Evolutionary conservation across 1,140 invertebrate species (phyloP), one percentile per base, ranked within the genome.

Genomic region (Tribolium castaneum): DNA sequence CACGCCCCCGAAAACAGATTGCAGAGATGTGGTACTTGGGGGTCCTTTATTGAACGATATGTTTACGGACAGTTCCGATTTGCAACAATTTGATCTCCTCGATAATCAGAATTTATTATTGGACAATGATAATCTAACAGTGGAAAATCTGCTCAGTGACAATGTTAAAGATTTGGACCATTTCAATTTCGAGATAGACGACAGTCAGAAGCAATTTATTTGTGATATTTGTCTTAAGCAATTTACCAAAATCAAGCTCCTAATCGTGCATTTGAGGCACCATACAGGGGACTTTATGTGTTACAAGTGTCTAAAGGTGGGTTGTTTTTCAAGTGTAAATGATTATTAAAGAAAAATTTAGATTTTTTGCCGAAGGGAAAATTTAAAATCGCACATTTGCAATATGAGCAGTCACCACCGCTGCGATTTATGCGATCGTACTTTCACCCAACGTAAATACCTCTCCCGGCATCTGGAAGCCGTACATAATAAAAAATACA

Each of bases 171-270:
- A 82, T 34, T 73, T 83, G 14, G 80, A 83, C 50, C 75, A 82
- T 78, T 83, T 85, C 35, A 82, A 83, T 80, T 83, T 85, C 49
- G 81, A 86, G 72, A 77, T 83, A 25, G 75, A 80, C 22, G 81
- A 82, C 16, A 62, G 70, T 80, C 52, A 80, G 14, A 75, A 84
- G 66, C 49, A 84, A 59, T 87, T 86, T 70, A 78, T 83, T 34
- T 91, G 90, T 85, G 89, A 90, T 83, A 89, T 91, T 72, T 91
- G 90, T 81, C 82, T 87, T 14, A 90, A 89, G 78, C 80, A 80
- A 6, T 90, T 90, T 83, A 82, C 82, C 7, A 88, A 85, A 51
- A 82, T 87, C 16, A 86, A 86, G 71, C 87, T 87, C 73, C 80
- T 91, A 6, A 86, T 87, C 70, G 82, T 87, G 3, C 90, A 91